Evolutionary conservation across 2,888 invertebrate genomes (phyloP), one percentile per base, ranked within the genome.

Genomic region (Hydrotaea cyrtoneurina): DNA sequence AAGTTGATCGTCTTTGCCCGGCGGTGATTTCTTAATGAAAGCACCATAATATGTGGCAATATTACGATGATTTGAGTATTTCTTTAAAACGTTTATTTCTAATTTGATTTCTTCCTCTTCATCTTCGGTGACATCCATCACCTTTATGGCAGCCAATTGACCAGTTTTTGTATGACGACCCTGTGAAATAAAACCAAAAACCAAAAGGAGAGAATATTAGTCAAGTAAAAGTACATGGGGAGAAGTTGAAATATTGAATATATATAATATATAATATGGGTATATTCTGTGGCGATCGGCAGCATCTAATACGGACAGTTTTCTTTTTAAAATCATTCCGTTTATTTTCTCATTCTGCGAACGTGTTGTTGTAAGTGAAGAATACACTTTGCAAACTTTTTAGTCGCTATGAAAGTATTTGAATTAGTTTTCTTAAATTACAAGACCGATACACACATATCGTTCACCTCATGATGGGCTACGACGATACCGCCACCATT

Each of bases 41-140:
- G 99, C 99, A 88, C 99, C 99, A 94, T 99, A 99, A 93, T 99
- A 99, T 83, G 99, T 99, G 87, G 99, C 99, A 91, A 99, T 99
- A 93, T 99, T 99, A 90, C 99, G 96, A 93, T 99, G 99, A 94
- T 98, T 98, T 86, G 98, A 98, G 94, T 97, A 98, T 95, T 97
- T 99, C 94, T 99, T 99, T 89, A 99, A 94, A 89, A 99, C 99
- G 94, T 99, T 99, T 89, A 99, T 99, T 94, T 99, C 99, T 90
- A 99, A 94, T 93, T 99, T 99, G 89, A 99, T 99, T 94, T 99
- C 99, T 93, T 99, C 99, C 92, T 99, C 99, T 93, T 99, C 99
- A 93, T 99, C 99, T 95, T 99, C 99, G 88, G 99, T 99, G 90
- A 99, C 99, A 93, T 99, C 99, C 99, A 99, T 99, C 92, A 99